Evolutionary conservation across 92 coral and sea anemone genomes (phyloP), one percentile per base, ranked within the genome.

Genomic region (Epizoanthus fatuus): DNA sequence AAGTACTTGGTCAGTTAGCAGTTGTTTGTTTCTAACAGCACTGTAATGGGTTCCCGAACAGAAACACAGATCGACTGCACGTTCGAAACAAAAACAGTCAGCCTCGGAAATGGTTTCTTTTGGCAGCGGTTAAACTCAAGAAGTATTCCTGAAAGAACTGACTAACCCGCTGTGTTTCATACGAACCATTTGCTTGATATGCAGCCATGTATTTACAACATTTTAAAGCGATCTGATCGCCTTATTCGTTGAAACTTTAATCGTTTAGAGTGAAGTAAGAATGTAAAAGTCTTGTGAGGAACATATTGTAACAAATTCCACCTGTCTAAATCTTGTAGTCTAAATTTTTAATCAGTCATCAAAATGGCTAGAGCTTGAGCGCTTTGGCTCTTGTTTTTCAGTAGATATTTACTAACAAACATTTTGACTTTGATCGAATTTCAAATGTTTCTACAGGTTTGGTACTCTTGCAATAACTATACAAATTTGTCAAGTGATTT

Each of bases 341-440:
- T 94, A 80, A 94, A 94, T 94, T 86, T 87, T 94, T 92, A 86
- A 92, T 92, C 89, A 90, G 92, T 77, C 84, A 75, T 81, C 93
- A 81, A 91, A 75, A 89, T 84, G 87, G 84, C 88, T 78, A 87
- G 91, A 88, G 87, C 75, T 60, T 51, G 84, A 68, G 88, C 65
- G 75, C 66, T 72, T 59, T 86, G 80, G 74, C 87, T 86, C 74
- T 58, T 69, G 86, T 83, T 44, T 74, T 85, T n/a, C 37, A 40
- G 42, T 56, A 76, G 60, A 51, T 77, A 51, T 72, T 86, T 86
- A 66, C 71, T 42, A 71, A 70, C 77, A 75, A 65, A 47, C 54
- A 14, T 16, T 19, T 76, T 25, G 69, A 3, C 12, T 62, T 77
- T 19, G 38, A 5, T 60, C 62, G n/a, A 20, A 58, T 39, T 60